These are phyloP conservation scores for Brevimyrus niger DNA, from an alignment of 2,113 vertebrate genomes.

Conservation along the genomic window DNA sequence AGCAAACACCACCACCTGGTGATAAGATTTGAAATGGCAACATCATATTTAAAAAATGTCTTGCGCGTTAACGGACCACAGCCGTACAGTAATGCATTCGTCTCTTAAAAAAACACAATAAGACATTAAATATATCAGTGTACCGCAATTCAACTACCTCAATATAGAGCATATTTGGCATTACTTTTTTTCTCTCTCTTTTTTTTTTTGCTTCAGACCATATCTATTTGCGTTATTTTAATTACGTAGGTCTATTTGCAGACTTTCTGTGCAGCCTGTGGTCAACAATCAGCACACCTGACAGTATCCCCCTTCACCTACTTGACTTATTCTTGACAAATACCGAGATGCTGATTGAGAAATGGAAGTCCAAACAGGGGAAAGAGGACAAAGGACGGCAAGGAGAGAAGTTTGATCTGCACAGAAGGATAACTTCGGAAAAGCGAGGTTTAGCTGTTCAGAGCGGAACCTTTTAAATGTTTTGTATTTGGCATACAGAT, in stretches of 20 bases:
- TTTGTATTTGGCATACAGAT: background rate
- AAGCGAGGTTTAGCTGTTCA: background rate
- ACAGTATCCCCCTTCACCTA: background rate
- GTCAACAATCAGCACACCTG: background rate
- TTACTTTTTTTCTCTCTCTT: background rate
- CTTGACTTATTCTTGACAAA: background rate
- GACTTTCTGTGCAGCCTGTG: background rate
- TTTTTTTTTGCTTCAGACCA: background rate
- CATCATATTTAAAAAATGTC: background rate
- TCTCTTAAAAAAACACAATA: background rate
- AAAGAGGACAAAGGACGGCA: background rate
- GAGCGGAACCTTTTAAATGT: background rate
- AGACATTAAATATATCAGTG: background rate
- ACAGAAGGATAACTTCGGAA: background rate
- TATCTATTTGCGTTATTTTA: background rate
- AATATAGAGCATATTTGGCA: background rate
- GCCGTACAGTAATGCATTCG: background rate
- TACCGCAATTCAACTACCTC: background rate
- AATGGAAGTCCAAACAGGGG: background rate
- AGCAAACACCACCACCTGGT: background rate
- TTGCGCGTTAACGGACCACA: background rate
- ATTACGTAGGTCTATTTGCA: background rate
- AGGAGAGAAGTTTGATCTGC: background rate
- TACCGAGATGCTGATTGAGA: background rate
- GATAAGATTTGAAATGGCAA: background rate